Percentiles rank a stretch among this genome's conserved stretches.
These are phyloP conservation scores for Pavo muticus DNA, from an alignment of 2,113 vertebrate genomes.

Conservation along the genomic window DNA sequence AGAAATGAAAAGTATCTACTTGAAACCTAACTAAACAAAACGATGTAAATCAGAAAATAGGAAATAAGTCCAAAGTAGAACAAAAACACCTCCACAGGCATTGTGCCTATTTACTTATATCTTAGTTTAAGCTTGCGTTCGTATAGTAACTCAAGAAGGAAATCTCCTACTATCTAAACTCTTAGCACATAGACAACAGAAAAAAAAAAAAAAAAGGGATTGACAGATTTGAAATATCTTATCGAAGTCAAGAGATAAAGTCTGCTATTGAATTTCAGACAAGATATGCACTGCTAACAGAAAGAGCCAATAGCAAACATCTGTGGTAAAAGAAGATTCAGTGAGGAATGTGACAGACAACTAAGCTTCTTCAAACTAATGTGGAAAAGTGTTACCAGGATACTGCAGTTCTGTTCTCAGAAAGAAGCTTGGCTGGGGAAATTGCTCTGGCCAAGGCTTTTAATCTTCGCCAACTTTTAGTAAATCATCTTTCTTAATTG, in stretches of 20 bases:
- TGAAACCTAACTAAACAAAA: not conserved
- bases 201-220: not conserved
- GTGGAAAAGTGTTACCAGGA: not conserved
- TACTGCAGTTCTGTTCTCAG: not conserved
- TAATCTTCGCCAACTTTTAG: not conserved
- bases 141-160: not conserved
- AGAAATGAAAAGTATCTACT: not conserved
- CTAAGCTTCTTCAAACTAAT: not conserved
- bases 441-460: not conserved
- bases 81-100: not conserved
- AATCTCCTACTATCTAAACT: not conserved
- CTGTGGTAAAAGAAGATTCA: not conserved
- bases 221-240: not conserved
- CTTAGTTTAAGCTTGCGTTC: not conserved
- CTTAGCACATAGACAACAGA: not conserved
- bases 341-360: not conserved
- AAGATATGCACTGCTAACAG: not conserved
- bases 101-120: not conserved
- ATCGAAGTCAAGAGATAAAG: not conserved
- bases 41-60: not conserved
- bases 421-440: not conserved
- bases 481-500: not conserved
- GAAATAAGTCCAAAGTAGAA: not conserved
- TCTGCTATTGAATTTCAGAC: not conserved
- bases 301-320: not conserved